Percentiles rank a stretch among this genome's conserved stretches.
These are phyloP conservation scores for Parnassius apollo DNA, from an alignment of 2,888 invertebrate genomes.

Conservation along the genomic window DNA sequence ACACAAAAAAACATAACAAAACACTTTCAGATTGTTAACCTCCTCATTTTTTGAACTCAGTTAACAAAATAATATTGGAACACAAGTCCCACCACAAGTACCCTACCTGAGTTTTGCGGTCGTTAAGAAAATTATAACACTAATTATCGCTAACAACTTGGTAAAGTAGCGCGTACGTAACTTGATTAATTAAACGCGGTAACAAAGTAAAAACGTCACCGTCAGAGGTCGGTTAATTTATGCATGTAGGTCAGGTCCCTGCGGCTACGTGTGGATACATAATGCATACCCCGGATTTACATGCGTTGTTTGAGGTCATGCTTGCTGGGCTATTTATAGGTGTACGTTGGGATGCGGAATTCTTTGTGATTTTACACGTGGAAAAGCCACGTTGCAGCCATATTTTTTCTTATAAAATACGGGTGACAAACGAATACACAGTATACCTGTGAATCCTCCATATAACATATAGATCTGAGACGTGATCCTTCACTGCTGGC, in stretches of 20 bases:
- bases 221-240: neutral
- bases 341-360: too few species aligned
- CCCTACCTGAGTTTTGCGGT: neutral
- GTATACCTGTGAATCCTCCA: too few species aligned
- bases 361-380: too few species aligned
- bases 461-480: too few species aligned
- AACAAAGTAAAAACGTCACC: conserved; percentile 1
- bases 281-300: neutral
- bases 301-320: conserved; percentile 3
- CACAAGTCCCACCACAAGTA: neutral
- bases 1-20: too few species aligned
- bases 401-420: too few species aligned
- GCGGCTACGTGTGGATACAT: neutral
- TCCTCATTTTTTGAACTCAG: too few species aligned
- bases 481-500: too few species aligned
- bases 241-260: neutral
- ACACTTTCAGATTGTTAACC: too few species aligned
- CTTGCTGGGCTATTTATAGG: too few species aligned
- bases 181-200: neutral
- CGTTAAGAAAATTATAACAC: neutral
- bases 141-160: neutral
- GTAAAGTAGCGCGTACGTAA: neutral
- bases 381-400: too few species aligned
- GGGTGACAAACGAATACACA: too few species aligned
- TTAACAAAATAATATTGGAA: neutral